Base-by-base conservation (phyloP, 2,113 vertebrate species). In the Sylvia atricapilla region DNA sequence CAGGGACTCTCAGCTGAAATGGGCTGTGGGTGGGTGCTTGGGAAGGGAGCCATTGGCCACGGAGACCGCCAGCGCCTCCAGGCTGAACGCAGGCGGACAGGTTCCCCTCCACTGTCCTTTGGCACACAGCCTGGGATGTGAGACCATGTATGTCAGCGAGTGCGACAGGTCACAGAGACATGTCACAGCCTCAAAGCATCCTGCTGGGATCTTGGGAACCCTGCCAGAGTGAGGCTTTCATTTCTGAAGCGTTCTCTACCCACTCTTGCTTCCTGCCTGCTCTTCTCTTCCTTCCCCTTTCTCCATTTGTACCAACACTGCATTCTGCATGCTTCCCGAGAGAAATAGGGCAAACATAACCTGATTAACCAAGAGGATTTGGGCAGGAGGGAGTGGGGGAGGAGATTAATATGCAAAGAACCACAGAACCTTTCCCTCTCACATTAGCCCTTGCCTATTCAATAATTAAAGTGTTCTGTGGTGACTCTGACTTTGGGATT, bases 321-420 rank as follows among this genome's bases (percentile, higher is more conserved):
- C 35, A 43, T 90, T 70, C 93, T 87, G 44, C 86, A 47, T 68
- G 44, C 68, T 96, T n/a, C 72, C 62, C 0, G 37, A 23, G 87
- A 96, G 58, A 96, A 96, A 91, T 66, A 95, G 95, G 95, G 91
- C 95, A 89, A 87, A 95, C 87, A 87, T 95, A 96, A 95, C 94
- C 95, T 94, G 93, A 97, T 97, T 95, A 96, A 95, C 60, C 31
- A 60, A 82, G 58, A 69, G 95, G 96, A 94, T 95, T 93, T 94
- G 79, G 46, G 35, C 89, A 89, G 86, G 69, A 89, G 59, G 77
- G 60, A 24, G 64, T 0, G 31, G 68, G 41, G 35, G 35, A 44
- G 21, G 28, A 75, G 88, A 87, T 92, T 96, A 94, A 41, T 14
- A 43, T 1, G 1, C 59, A 46, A 72, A 80, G 76, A 78, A 86